Base-by-base conservation (phyloP, 2,113 vertebrate species). In the Spermophilus dauricus region DNA sequence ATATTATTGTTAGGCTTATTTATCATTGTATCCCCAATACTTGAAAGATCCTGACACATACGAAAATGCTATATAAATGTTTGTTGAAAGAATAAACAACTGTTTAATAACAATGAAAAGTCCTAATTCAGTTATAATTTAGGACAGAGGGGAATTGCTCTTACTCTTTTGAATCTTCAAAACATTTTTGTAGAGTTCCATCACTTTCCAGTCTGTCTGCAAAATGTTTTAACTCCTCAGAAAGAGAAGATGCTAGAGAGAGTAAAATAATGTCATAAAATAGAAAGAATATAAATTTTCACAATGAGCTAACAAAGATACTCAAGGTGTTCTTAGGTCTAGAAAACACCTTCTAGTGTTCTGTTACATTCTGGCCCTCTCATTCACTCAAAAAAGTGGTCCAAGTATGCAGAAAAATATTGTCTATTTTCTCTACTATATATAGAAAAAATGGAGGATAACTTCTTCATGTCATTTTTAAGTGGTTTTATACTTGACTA, bases 111-210 rank as follows among this genome's bases (percentile, higher is more conserved):
- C 58, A 94, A 92, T 91, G 37, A 86, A 84, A 96, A 85, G 42
- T 48, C 32, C 78, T 80, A 96, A 92, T 90, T 88, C 37, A 75
- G 58, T 53, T 85, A 37, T 39, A 78, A 70, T 45, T 85, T 69
- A 58, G 22, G 37, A 78, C 9, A 72, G 34, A 86, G 70, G 45
- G 17, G 51, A 70, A 70, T 7, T 96, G 76, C 4, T 72, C 97
- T 97, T 96, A 98, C 98, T 72, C 76, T 94, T 97, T 28, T 96
- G 97, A 96, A 77, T 96, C 95, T 77, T 98, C 98, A 6, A 98
- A 85, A 75, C 99, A 99, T 94, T 96, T 98, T 51, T 96, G 95
- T 26, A 99, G 95, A 0, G 97, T 98, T 37, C 99, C 98, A 9
- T 99, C 97, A 34, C 37, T 96, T 76, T 98, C 95, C 80, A 99